Percentiles rank a stretch among this genome's conserved stretches.
Conservation (phyloP, 2,113 vertebrate species). For the Plotosus lineatus region DNA sequence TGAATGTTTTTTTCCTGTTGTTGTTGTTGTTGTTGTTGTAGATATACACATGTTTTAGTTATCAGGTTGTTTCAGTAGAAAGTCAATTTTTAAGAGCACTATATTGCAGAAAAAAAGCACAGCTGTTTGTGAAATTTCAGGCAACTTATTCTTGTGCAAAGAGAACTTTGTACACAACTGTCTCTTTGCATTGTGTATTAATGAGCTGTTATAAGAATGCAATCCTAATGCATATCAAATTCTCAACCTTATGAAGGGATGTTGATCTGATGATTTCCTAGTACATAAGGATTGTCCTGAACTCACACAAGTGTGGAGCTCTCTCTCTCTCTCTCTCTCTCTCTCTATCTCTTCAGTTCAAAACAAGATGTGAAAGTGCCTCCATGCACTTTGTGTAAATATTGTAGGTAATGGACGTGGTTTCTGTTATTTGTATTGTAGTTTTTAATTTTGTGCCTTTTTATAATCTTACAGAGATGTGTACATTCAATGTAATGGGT, state of each 20-base stretch:
- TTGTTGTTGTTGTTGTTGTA: background rate
- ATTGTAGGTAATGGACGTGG: slow-evolving; percentile 83
- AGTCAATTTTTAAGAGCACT: background rate
- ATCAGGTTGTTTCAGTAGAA: background rate
- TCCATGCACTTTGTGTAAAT: slow-evolving; percentile 89
- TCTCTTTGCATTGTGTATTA: background rate
- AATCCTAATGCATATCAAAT: slow-evolving; percentile 7
- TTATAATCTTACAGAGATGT: slow-evolving; percentile 73
- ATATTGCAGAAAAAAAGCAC: background rate
- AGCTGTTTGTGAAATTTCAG: background rate
- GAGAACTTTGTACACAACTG: background rate
- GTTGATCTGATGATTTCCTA: background rate
- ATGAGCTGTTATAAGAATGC: background rate
- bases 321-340: slow-evolving; percentile 9
- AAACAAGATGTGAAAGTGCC: slow-evolving; percentile 89
- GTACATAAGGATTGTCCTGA: slow-evolving; percentile 62
- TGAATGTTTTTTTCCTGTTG: background rate
- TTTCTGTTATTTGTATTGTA: slow-evolving; percentile 64
- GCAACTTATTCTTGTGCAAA: slow-evolving; percentile 17
- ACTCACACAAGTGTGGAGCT: slow-evolving; percentile 60
- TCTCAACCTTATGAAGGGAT: background rate
- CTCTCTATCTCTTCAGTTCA: slow-evolving; percentile 67
- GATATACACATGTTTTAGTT: slow-evolving; percentile 12
- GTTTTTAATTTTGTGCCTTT: slow-evolving; percentile 77
- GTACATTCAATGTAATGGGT: slow-evolving; percentile 64